Base-by-base conservation (phyloP, 2,888 invertebrate genomes). In the Caradrina kadenii region DNA sequence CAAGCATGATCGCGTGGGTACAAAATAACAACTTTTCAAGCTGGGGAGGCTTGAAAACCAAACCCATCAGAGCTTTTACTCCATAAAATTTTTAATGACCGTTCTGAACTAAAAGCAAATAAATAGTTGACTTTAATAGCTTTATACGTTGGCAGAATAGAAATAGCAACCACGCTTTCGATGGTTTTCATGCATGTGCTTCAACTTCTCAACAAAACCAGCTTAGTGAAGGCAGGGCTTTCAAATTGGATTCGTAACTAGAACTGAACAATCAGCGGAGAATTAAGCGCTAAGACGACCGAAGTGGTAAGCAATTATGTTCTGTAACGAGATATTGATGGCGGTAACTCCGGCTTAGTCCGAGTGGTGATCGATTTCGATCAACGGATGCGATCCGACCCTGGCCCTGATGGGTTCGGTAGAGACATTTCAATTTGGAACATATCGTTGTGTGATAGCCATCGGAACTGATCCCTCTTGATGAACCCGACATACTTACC, bases 291-390 rank as follows among this genome's bases (percentile, higher is more conserved):
- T 55, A 68, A 70, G 56, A 60, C 63, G 22, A 45, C 61, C 65
- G 55, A 67, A 71, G 49, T 54, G 54, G 35, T 60, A 63, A 68
- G 26, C 68, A 79, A 79, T 79, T 79, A 75, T 65, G 59, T 63
- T 59, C 35, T 55, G 52, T 71, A 79, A 69, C 68, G 66, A 71
- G 70, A 65, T 74, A 74, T 74, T 68, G 69, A 80, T 71, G 42
- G 39, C 31, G 48, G 31, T 48, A 49, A 49, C 48, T 45, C 26
- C 42, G 13, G 58, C 52, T 71, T 63, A 56, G 49, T 48, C 11
- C 26, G 26, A 60, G 21, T 52, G 59, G 22, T 74, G 53, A 73
- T 59, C 49, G 62, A 52, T 63, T 56, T 7, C 26, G 17, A 63
- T 70, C 50, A 8, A 70, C 50, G 22, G 45, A 52, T 53, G 60